These are phyloP conservation scores for Melanaphis sacchari DNA, from an alignment of 1,140 invertebrate species.

Conservation along the genomic window DNA sequence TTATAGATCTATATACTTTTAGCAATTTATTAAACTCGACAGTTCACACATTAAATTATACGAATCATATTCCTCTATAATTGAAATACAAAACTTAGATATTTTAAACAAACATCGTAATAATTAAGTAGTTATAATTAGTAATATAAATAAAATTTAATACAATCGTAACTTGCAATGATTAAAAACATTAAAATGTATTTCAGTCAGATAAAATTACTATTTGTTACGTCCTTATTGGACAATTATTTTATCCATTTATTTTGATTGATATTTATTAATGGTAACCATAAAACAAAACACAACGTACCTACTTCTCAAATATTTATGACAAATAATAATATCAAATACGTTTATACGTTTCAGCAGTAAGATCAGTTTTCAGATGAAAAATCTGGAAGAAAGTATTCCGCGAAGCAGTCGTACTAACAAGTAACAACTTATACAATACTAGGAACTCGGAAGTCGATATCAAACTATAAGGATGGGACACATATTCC, in stretches of 20 bases:
- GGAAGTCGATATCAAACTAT: background rate
- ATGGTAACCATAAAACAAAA: background rate
- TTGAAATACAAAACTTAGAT: background rate
- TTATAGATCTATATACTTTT: no score
- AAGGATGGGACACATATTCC: background rate
- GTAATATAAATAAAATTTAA: background rate
- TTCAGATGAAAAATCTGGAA: background rate
- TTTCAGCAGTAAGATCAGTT: background rate
- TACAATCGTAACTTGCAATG: background rate
- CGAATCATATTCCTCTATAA: background rate
- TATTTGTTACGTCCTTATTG: background rate
- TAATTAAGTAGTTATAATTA: background rate
- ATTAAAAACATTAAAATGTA: background rate
- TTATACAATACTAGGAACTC: background rate
- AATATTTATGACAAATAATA: background rate
- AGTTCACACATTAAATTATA: no score
- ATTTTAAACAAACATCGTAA: background rate
- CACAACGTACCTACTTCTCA: background rate
- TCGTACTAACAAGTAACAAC: background rate
- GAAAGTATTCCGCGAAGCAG: background rate
- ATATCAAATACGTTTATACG: background rate
- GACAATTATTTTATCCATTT: no score
- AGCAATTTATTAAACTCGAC: no score
- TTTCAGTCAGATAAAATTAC: background rate
- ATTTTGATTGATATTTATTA: no score